A percentile compares a stretch with the other conserved stretches of the same genome.
These are phyloP conservation scores for Lathamus discolor DNA, from an alignment of 2,113 vertebrate genomes.

Conservation along the genomic window DNA sequence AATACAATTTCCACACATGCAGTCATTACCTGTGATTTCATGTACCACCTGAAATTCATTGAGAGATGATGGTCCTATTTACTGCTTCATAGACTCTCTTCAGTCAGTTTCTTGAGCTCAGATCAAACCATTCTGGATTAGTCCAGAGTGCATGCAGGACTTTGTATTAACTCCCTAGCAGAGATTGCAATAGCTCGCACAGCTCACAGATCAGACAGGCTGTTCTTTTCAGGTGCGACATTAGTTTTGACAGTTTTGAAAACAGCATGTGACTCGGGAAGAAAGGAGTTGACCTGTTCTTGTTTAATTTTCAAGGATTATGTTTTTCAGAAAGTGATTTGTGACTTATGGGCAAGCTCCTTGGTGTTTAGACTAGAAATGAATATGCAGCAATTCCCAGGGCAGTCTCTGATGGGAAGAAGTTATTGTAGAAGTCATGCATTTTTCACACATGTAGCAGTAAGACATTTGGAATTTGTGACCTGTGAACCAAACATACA, in stretches of 20 bases:
- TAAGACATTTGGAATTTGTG: background rate
- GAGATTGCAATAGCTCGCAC: background rate
- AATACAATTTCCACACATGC: background rate
- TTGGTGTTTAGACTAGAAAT: background rate
- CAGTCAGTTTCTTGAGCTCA: background rate
- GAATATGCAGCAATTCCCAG: background rate
- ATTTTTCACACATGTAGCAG: background rate
- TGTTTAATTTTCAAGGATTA: background rate
- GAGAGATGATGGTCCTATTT: background rate
- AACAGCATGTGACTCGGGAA: background rate
- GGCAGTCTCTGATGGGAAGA: background rate
- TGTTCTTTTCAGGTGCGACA: background rate
- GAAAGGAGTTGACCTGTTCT: background rate
- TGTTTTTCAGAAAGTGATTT: background rate
- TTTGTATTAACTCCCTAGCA: background rate
- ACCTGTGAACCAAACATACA: background rate
- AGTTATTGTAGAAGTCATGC: background rate
- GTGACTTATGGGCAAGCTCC: background rate
- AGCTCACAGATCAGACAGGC: background rate
- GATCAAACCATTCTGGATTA: background rate
- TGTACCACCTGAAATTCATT: background rate
- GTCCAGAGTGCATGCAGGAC: background rate
- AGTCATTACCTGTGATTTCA: background rate
- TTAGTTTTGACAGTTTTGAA: background rate
- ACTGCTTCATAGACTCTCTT: background rate